Base-by-base conservation (phyloP, 2,113 vertebrate genomes). In the Prionailurus bengalensis region DNA sequence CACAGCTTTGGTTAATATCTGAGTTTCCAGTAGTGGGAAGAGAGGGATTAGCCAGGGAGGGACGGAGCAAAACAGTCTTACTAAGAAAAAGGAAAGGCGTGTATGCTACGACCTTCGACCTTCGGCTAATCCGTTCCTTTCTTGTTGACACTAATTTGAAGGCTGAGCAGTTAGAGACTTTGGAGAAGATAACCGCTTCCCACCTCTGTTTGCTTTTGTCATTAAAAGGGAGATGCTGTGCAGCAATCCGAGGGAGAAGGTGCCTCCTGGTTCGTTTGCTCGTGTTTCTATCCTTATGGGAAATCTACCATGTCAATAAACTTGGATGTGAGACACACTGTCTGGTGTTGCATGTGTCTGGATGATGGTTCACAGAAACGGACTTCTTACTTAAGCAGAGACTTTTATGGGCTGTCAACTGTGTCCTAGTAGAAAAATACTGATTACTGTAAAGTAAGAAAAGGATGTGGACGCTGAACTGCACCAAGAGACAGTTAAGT, bases 231-330 rank as follows among this genome's bases (percentile, higher is more conserved):
- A 53, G 48, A 65, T 2, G 70, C 36, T 51, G 21, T 33, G 63
- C 33, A 2, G 0, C 14, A 10, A 19, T 33, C 6, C 4, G 6
- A 29, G 39, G 63, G 39, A n/a, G 17, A 17, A 1, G 42, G 1
- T 10, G 68, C 31, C 80, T 86, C 9, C 36, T 0, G 51, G 16
- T 15, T 78, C 39, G 3, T 29, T 48, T 23, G 61, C 83, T 87
- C 73, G 65, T 68, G 84, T 68, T 88, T 88, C 92, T 96, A 84
- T 96, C 53, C 48, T 86, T 74, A 15, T 7, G 36, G 55, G 39
- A 55, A 73, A 94, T 23, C 78, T 71, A 45, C 85, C 68, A 25
- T 63, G 87, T 81, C 71, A 97, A 97, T 98, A 97, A 97, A 97
- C 74, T 82, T 76, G 48, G 53, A 89, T 48, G 45, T 66, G 87